These are phyloP conservation scores for Brachyhypopomus gauderio DNA, from an alignment of 2,113 vertebrate genomes.

Conservation along the genomic window DNA sequence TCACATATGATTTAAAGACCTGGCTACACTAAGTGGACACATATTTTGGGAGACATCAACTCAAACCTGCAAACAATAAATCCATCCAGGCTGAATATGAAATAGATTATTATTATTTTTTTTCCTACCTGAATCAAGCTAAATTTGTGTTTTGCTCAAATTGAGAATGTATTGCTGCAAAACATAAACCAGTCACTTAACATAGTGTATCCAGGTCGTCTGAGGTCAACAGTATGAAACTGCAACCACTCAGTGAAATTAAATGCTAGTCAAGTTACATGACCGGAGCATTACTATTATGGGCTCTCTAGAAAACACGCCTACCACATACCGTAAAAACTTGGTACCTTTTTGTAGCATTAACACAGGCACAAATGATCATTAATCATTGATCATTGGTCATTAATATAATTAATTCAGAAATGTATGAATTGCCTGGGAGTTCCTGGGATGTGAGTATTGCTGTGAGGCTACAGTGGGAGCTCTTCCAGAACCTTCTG, in stretches of 20 bases:
- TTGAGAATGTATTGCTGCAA: not conserved
- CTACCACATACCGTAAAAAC: not conserved
- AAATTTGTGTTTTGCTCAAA: not conserved
- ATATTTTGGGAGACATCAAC: not conserved
- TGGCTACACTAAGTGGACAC: not conserved
- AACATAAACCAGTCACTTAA: not conserved
- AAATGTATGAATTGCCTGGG: constrained; percentile 30
- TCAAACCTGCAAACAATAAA: too few species aligned
- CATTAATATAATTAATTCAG: constrained; percentile 3
- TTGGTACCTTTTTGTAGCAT: not conserved
- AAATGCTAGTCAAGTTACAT: not conserved
- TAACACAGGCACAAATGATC: not conserved
- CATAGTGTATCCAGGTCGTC: not conserved
- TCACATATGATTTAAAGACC: not conserved
- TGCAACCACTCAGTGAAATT: not conserved
- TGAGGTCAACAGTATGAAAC: not conserved
- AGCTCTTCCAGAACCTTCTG: not conserved
- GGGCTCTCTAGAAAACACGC: not conserved
- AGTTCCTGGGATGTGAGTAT: constrained; percentile 30
- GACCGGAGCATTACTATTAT: not conserved
- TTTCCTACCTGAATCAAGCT: not conserved
- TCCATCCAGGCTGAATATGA: too few species aligned
- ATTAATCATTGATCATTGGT: too few species aligned
- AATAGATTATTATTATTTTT: too few species aligned
- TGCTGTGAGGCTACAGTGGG: constrained; percentile 33